Conservation (phyloP, 2,888 invertebrate species). For the Eledone cirrhosa region DNA sequence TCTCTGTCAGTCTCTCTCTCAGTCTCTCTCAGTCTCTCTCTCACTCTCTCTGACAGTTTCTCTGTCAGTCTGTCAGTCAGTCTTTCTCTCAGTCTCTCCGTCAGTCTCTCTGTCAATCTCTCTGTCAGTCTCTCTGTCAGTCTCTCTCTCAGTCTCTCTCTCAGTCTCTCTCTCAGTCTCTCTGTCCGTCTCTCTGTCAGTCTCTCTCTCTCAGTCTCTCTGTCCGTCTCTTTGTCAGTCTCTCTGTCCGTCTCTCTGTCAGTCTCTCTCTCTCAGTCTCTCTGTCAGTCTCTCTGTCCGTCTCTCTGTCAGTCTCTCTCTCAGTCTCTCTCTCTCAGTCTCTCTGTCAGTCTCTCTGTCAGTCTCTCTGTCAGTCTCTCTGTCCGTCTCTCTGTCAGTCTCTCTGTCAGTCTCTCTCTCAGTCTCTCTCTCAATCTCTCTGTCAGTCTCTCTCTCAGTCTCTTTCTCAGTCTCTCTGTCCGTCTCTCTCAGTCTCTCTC, state of each 20-base stretch:
- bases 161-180: slow-evolving; percentile 13
- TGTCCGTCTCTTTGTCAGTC: too few species aligned
- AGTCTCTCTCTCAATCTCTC: too few species aligned
- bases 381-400: too few species aligned
- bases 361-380: too few species aligned
- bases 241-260: too few species aligned
- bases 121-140: background rate
- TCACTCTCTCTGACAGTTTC: background rate
- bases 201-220: too few species aligned
- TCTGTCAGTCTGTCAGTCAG: slow-evolving; percentile 1
- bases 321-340: slow-evolving; percentile 11
- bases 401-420: too few species aligned
- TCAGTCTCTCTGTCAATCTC: background rate
- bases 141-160: too few species aligned
- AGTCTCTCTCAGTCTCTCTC: background rate
- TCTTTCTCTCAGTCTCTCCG: too few species aligned
- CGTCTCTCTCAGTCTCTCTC: background rate
- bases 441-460: background rate
- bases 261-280: too few species aligned
- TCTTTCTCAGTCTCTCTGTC: background rate
- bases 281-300: too few species aligned
- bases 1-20: background rate
- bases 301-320: slow-evolving; percentile 24
- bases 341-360: slow-evolving; percentile 8
- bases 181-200: too few species aligned